Conservation (phyloP, 2,797 vertebrate species). For the Pogoniulus pusillus region DNA sequence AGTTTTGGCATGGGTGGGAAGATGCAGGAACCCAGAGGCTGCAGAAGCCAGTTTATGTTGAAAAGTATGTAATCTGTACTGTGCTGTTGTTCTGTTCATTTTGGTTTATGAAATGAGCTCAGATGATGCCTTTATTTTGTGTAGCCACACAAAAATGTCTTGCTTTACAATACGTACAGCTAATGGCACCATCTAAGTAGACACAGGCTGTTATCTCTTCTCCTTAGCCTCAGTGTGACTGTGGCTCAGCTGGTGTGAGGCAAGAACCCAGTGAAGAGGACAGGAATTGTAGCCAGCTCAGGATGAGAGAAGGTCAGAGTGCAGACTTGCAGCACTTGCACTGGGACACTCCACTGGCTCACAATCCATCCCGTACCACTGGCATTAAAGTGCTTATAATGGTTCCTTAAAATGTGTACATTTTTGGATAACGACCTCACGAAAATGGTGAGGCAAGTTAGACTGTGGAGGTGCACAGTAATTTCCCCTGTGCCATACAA, state of each 20-base stretch:
- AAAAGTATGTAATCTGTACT: not conserved
- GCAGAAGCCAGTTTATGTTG: not conserved
- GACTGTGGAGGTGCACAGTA: not conserved
- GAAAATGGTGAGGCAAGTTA: not conserved
- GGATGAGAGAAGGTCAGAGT: rapidly evolving
- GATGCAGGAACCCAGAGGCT: not conserved
- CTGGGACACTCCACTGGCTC: not conserved
- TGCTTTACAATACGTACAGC: not conserved
- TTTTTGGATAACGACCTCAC: not conserved
- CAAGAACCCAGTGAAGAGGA: not conserved
- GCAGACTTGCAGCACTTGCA: not conserved
- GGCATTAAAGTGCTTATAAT: not conserved
- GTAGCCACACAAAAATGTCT: not conserved
- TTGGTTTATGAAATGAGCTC: not conserved
- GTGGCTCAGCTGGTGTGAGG: not conserved
- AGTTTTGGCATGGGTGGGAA: not conserved
- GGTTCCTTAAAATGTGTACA: not conserved
- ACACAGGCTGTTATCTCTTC: not conserved
- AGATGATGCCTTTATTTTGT: not conserved
- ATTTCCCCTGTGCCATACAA: not conserved
- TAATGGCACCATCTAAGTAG: not conserved
- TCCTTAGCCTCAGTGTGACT: not conserved
- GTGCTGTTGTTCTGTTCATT: not conserved
- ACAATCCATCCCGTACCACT: not conserved
- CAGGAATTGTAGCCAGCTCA: not conserved